Evolutionary conservation across 2,797 vertebrate genomes (phyloP).

Genomic region (Sus cebifrons): DNA sequence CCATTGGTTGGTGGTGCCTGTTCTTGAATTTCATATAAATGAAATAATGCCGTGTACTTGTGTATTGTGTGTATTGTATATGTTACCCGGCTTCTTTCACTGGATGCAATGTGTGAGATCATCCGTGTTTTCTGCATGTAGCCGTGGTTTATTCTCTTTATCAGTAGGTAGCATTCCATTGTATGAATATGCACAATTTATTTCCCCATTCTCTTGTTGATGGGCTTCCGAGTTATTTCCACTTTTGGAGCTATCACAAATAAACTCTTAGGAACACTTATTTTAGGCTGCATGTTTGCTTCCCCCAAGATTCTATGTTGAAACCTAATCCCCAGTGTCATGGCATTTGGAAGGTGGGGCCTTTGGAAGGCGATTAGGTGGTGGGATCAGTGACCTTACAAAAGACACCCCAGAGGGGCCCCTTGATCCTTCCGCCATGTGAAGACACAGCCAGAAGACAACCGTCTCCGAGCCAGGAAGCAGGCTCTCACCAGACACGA

Average conservation of each 20-base stretch:
- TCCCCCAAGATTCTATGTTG: not conserved
- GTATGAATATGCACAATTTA: not conserved
- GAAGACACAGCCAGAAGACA: not conserved
- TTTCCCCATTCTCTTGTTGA: not conserved
- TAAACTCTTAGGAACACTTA: not conserved
- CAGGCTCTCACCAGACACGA: not conserved
- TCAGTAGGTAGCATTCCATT: not conserved
- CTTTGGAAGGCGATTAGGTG: not conserved
- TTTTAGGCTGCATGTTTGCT: not conserved
- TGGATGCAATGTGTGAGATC: not conserved
- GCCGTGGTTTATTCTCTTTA: not conserved
- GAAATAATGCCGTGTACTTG: not conserved
- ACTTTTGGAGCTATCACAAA: not conserved
- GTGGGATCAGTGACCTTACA: not conserved
- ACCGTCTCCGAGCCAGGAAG: not conserved
- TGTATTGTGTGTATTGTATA: not conserved
- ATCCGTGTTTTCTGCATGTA: not conserved
- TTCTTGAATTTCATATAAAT: not conserved
- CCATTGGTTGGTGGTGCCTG: not conserved
- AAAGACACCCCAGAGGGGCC: not conserved
- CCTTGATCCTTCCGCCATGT: not conserved
- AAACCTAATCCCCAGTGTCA: not conserved
- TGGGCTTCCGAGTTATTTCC: not conserved
- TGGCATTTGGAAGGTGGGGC: not conserved
- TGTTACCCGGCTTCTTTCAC: not conserved